Conservation (phyloP, 2,888 invertebrate species). For the Volucella bombylans region DNA sequence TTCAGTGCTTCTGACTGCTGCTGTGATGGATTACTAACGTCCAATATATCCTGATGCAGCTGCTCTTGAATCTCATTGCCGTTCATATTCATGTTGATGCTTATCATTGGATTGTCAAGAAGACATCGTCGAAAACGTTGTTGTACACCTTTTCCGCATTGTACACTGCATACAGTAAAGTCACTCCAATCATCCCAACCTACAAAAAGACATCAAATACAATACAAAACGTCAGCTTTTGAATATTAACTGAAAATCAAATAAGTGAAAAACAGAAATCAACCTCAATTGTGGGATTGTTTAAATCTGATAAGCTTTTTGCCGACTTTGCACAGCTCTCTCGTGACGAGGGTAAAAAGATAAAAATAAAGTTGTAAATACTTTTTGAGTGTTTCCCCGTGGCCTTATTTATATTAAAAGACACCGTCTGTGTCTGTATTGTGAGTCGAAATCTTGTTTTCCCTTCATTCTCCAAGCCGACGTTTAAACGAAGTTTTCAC, state of each 20-base stretch:
- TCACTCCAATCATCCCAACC: slow-evolving; percentile 83
- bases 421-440: too few relatives aligned
- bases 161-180: slow-evolving; percentile 82
- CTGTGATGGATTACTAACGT: slow-evolving; percentile 57
- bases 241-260: not conserved
- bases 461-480: too few relatives aligned
- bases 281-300: slow-evolving; percentile 9
- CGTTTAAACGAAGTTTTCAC: too few relatives aligned
- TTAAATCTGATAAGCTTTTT: slow-evolving; percentile 50
- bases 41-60: slow-evolving; percentile 54
- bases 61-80: slow-evolving; percentile 74
- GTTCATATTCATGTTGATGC: slow-evolving; percentile 81
- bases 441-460: too few relatives aligned
- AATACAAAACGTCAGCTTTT: not conserved
- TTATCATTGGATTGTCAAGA: slow-evolving; percentile 81
- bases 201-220: slow-evolving; percentile 66
- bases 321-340: not conserved
- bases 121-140: slow-evolving; percentile 82
- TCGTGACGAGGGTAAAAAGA: not conserved
- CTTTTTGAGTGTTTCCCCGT: slow-evolving; percentile 13
- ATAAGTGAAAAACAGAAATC: slow-evolving; percentile 10
- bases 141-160: slow-evolving; percentile 82
- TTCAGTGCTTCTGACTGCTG: slow-evolving; percentile 59
- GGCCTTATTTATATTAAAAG: not conserved
- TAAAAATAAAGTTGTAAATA: too few relatives aligned